phyloP scores from a whole-genome alignment of 2,797 vertebrate species.

The Geotrypetes seraphini region DNA sequence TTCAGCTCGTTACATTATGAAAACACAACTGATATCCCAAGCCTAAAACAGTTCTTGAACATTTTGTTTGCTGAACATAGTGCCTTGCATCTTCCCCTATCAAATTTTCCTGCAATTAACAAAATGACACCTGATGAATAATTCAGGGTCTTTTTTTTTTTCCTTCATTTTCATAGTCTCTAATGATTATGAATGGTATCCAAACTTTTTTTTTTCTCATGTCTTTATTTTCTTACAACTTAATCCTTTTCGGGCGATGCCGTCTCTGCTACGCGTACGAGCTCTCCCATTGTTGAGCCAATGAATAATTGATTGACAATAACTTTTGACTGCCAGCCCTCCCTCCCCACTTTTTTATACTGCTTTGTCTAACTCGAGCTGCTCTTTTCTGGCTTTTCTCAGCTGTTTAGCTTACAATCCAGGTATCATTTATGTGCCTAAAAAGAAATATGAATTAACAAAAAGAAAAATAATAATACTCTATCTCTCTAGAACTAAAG shows the following conservation, averaged over 20 bases:
- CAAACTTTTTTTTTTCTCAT: conserved; percentile 26
- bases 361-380: conserved; percentile 7
- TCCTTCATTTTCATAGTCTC: conserved; percentile 25
- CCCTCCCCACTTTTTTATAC: conserved; percentile 14
- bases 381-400: conserved; percentile 30
- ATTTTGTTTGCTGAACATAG: conserved; percentile 1
- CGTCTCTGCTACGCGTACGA: conserved; percentile 22
- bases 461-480: no score
- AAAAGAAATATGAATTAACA: conserved; percentile 20
- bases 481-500: conserved; percentile 15
- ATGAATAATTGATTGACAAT: conserved; percentile 49
- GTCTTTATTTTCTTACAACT: conserved; percentile 34
- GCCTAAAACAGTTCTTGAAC: not conserved
- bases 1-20: no score
- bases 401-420: conserved; percentile 27
- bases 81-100: not conserved
- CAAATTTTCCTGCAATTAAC: conserved; percentile 25
- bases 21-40: not conserved
- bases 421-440: conserved; percentile 28
- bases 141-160: conserved; percentile 25
- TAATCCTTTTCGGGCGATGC: conserved; percentile 26
- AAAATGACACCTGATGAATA: conserved; percentile 42
- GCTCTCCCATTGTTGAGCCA: conserved; percentile 37
- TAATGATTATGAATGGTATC: conserved; percentile 25
- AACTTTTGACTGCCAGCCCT: conserved; percentile 24